Base-by-base conservation (phyloP, 2,888 invertebrate species). In the Scrobipalpa atriplicella region DNA sequence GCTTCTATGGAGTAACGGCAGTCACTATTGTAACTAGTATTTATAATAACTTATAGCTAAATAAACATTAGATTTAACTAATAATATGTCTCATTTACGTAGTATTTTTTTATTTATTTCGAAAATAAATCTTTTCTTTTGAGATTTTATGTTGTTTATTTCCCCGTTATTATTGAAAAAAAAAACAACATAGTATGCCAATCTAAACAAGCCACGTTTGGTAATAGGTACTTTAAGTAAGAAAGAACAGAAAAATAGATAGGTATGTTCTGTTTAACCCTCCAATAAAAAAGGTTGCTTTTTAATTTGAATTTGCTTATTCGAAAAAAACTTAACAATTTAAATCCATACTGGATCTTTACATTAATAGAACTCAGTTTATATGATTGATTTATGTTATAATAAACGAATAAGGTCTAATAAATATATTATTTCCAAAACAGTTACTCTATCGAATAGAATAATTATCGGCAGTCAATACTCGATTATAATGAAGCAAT, bases 1-100 rank as follows among this genome's bases (percentile, higher is more conserved):
- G 90, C 90, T 90, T 89, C 89, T 90, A 89, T 88, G 89, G 77
- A 84, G 83, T 76, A 73, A 75, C 66, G 74, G 51, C 74, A 72
- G 76, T 75, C 75, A 76, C 74, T 76, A 71, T 58, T 64, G 36
- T 68, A 75, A 75, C 68, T 73, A 77, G 75, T 75, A 76, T 76
- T 77, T 75, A 74, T 56, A 72, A 70, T 58, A 58, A 58, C 58
- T 16, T 56, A 13, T 76, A 75, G 74, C 71, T 75, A 76, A 19
- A 73, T 68, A 69, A 73, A 72, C 67, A n/a, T 73, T 77, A 82
- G 75, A 70, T 18, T 66, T 75, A 70, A 71, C 73, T 67, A 11
- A 56, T 56, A 11, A 36, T 66, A 77, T 76, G 77, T 76, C 73
- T 78, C 70, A 72, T 71, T 74, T 72, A 75, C 66, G 74, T 75